These are phyloP conservation scores for Xenentodon cancila DNA, from an alignment of 2,797 vertebrate genomes.

Conservation along the genomic window DNA sequence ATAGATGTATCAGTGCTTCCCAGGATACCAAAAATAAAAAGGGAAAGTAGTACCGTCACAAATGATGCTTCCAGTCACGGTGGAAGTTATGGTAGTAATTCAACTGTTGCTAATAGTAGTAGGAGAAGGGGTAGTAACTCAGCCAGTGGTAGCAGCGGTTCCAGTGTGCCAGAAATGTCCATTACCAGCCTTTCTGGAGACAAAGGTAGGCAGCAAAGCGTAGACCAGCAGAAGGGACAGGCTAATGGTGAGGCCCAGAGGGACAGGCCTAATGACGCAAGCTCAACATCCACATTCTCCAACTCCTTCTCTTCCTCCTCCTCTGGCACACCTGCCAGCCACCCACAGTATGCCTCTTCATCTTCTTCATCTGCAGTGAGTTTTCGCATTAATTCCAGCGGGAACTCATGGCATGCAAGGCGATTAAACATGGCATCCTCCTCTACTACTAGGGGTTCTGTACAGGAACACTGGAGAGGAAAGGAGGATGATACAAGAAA, in stretches of 20 bases:
- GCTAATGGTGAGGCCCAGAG: conserved; percentile 66
- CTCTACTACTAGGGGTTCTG: conserved; percentile 49
- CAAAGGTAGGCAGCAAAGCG: conserved; percentile 77
- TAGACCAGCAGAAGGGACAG: conserved; percentile 73
- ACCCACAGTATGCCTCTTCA: conserved; percentile 43
- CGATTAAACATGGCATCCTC: conserved; percentile 70
- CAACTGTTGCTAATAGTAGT: conserved; percentile 53
- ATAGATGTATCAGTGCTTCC: conserved; percentile 90
- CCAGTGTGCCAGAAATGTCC: conserved; percentile 80
- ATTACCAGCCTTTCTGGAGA: conserved; percentile 88
- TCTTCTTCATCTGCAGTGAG: conserved; percentile 86
- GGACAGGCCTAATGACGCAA: conserved; percentile 46
- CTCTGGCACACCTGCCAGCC: conserved; percentile 39
- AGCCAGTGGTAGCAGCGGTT: conserved; percentile 34
- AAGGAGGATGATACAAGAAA: conserved; percentile 80
- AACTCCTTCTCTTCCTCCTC: conserved; percentile 74
- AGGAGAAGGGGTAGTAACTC: conserved; percentile 62
- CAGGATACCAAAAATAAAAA: conserved; percentile 95
- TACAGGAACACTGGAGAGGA: conserved; percentile 77
- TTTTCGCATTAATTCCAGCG: conserved; percentile 92
- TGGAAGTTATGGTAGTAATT: conserved; percentile 37
- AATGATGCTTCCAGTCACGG: conserved; percentile 21
- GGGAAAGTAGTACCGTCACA: conserved; percentile 63
- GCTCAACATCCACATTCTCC: conserved; percentile 68
- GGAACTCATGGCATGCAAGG: conserved; percentile 85